These are phyloP conservation scores for Plecotus auritus DNA, from an alignment of 2,113 vertebrate species.

Conservation along the genomic window DNA sequence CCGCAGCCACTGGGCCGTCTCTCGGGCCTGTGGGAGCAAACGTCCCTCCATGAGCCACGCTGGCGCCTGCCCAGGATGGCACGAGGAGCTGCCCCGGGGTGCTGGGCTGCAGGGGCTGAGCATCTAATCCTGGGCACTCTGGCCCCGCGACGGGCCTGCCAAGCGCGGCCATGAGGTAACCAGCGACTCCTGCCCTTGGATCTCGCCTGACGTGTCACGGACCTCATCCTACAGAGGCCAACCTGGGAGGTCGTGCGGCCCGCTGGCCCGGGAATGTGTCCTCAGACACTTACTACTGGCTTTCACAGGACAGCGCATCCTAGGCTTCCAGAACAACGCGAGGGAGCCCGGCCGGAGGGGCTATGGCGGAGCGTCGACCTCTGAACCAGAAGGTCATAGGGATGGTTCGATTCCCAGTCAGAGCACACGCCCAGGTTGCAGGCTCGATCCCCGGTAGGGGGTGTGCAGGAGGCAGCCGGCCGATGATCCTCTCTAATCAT, in stretches of 20 bases:
- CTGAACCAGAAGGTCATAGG: too few species aligned
- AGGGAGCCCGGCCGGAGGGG: too few species aligned
- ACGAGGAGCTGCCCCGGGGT: not conserved
- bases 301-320: rapidly evolving
- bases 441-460: too few species aligned
- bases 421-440: too few species aligned
- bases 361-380: too few species aligned
- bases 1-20: not conserved
- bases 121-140: not conserved
- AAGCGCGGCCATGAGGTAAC: not conserved
- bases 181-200: not conserved
- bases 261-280: not conserved
- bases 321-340: not conserved
- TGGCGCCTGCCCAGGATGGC: not conserved
- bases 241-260: not conserved
- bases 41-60: rapidly evolving
- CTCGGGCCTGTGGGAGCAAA: not conserved
- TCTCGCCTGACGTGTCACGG: not conserved
- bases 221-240: not conserved
- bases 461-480: too few species aligned
- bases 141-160: not conserved
- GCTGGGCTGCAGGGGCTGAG: not conserved
- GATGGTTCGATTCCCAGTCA: too few species aligned
- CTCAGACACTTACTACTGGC: not conserved
- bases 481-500: too few species aligned